These are phyloP conservation scores for Cyclargus thomasi DNA, from an alignment of 1,140 invertebrate genomes.

Conservation along the genomic window DNA sequence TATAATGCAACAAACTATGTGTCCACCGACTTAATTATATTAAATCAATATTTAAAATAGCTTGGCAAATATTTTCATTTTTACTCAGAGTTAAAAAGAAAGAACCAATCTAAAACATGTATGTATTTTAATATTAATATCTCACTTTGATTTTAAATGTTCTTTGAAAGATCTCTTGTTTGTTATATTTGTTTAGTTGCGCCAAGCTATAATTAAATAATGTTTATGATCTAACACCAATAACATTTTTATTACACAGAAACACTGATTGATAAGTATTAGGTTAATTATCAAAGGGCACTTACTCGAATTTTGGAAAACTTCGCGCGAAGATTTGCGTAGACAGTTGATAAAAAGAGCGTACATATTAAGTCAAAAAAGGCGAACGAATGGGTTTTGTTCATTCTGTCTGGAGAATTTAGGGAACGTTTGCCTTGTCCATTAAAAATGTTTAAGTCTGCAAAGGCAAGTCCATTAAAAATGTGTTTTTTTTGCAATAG, in stretches of 20 bases:
- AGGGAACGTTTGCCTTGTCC: too few relatives aligned
- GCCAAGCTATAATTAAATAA: background rate
- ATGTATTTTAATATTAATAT: background rate
- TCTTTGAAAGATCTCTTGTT: background rate
- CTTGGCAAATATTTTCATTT: background rate
- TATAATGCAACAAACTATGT: background rate
- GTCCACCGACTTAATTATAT: background rate
- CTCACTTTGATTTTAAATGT: too few relatives aligned
- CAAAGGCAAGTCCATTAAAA: too few relatives aligned
- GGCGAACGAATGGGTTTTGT: too few relatives aligned
- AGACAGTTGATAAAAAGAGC: too few relatives aligned
- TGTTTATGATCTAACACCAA: background rate
- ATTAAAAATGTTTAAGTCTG: too few relatives aligned
- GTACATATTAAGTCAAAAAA: too few relatives aligned
- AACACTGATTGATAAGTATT: background rate
- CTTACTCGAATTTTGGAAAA: too few relatives aligned
- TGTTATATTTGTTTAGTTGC: background rate
- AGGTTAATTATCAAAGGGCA: background rate
- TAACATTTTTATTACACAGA: background rate
- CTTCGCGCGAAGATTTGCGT: too few relatives aligned
- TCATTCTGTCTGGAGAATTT: too few relatives aligned
- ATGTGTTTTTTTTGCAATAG: too few relatives aligned
- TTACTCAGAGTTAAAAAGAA: background rate
- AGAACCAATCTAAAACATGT: too few relatives aligned
- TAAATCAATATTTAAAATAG: slow-evolving; percentile 1